Evolutionary conservation across 2,797 vertebrate species (phyloP), one percentile per base, ranked within the genome.

Genomic region (Rhinoraja longicauda): DNA sequence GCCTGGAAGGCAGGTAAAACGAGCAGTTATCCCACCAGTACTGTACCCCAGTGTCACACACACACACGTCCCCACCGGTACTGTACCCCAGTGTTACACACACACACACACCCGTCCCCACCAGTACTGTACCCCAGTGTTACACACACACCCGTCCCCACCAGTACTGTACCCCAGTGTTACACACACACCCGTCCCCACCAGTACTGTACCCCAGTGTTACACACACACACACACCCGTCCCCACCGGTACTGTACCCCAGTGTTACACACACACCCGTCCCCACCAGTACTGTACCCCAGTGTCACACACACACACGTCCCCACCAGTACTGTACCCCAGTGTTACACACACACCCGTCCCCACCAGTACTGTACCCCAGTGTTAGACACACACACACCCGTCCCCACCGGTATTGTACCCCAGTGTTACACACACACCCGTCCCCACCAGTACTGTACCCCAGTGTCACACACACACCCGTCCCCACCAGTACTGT

Each of bases 1-100:
- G 96, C 70, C 96, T 96, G 93, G 59, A 86, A 45, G 36, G 72
- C 10, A 29, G 77, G 1, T n/a, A 1, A 2, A 19, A 12, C 5
- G 15, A n/a, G 7, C 8, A 76, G 39, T 45, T 29, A 24, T 82
- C 21, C 21, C 79, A 82, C 21, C 21, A 53, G 8, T 29, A 57
- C 79, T n/a, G 45, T 45, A 39, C 36, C 77, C 77, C 77, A 8
- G 36, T 79, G 36, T 79, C 21, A 79, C 6, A 64, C 62, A 32
- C 75, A 76, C 29, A 36, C 15, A 6, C 17, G 12, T 78, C 1
- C 76, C 76, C 76, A 36, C 76, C 76, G 36, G 76, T 78, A 78
- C 76, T 19, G 76, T 32, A 32, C 75, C 75, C 75, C 75, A 15
- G 13, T 77, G 75, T 26, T 70, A n/a, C n/a, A 76, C 1, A 2